Percentiles rank a stretch among this genome's conserved stretches.
Evolutionary conservation across 2,113 vertebrate genomes (phyloP).

Genomic region (Chunga burmeisteri): DNA sequence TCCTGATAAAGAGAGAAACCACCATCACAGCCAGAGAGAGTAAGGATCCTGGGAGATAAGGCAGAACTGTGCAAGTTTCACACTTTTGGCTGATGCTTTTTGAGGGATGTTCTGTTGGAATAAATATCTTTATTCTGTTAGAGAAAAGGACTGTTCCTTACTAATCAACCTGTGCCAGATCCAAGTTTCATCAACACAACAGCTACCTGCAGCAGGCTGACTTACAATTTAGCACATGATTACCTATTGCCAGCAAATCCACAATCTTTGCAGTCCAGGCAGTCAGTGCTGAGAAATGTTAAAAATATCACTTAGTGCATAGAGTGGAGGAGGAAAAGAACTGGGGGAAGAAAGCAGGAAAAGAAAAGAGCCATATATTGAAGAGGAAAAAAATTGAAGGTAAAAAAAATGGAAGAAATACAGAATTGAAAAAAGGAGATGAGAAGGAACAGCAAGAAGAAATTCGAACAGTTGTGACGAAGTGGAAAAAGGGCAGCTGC

Average conservation of each 20-base stretch:
- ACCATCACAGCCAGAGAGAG: background rate
- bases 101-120: background rate
- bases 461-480: background rate
- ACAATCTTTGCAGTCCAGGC: background rate
- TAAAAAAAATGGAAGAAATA: background rate
- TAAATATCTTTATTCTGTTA: background rate
- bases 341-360: background rate
- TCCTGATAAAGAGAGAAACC: background rate
- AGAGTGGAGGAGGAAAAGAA: background rate
- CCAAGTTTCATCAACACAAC: background rate
- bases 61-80: background rate
- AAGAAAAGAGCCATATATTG: background rate
- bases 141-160: background rate
- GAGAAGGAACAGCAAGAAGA: background rate
- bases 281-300: background rate
- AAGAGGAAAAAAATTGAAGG: background rate
- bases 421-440: background rate
- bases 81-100: background rate
- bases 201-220: background rate
- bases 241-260: background rate
- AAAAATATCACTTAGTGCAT: background rate
- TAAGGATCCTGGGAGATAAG: background rate
- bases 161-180: background rate
- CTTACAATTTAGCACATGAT: slow-evolving; percentile 12
- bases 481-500: background rate